Evolutionary conservation across 2,888 invertebrate genomes (phyloP), one percentile per base, ranked within the genome.

Genomic region (Megamerina dolium): DNA sequence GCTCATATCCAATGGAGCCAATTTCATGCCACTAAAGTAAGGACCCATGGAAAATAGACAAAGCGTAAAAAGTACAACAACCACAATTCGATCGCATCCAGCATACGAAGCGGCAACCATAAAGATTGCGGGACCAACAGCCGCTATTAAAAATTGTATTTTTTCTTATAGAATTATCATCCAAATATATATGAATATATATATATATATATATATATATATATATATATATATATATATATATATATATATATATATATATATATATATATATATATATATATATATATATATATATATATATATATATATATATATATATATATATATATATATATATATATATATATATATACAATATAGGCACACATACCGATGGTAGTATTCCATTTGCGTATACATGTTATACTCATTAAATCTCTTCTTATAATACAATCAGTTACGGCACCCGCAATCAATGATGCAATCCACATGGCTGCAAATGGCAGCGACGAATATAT

Each of bases 31-130:
- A 2, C 81, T 79, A 59, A 83, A 83, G 64, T 80, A 83, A 2
- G 81, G 79, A 2, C 81, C 83, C 80, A 83, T 82, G 47, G 80
- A 76, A 2, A 77, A 79, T 79, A 81, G 80, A 29, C 79, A 76
- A 1, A 78, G 68, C 2, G 79, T 78, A 59, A 82, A 79, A 1
- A 79, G 64, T 5, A 73, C 68, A 2, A 81, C 77, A 1, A 79
- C 80, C 1, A 74, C 55, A 1, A 72, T 59, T 3, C 76, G 70
- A 61, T 81, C 73, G 58, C 81, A 81, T 8, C 80, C 80, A 19
- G 80, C 78, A 60, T 82, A 81, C 0, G 81, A 79, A 0, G 81
- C 82, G 10, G 75, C 67, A 42, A 82, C 74, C 60, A 82, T 76
- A 49, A 80, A 79, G 27, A 78, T 70, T 3, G 79, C 80, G 2